These are phyloP conservation scores for Diglossa brunneiventris DNA, from an alignment of 2,113 vertebrate genomes.

Conservation along the genomic window DNA sequence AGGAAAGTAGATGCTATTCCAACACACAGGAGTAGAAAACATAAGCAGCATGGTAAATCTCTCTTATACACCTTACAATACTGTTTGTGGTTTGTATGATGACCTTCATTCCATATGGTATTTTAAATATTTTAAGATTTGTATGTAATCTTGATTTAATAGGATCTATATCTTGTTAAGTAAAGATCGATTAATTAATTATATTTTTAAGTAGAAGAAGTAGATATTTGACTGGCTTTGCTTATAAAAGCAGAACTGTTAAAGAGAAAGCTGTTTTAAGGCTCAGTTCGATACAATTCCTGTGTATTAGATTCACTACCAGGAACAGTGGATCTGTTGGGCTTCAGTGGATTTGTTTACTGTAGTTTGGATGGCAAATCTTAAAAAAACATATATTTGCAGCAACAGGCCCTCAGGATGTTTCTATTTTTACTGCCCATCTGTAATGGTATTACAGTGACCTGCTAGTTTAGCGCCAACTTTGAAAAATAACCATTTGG, in stretches of 20 bases:
- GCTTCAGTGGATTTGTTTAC: neutral
- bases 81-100: neutral
- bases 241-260: neutral
- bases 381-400: neutral
- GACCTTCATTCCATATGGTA: neutral
- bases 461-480: neutral
- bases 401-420: neutral
- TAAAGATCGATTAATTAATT: neutral
- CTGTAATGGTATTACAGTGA: neutral
- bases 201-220: neutral
- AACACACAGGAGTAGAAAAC: neutral
- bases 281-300: neutral
- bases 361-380: neutral
- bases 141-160: neutral
- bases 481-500: neutral
- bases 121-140: neutral
- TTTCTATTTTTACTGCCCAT: neutral
- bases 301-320: neutral
- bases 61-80: neutral
- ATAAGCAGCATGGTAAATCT: neutral
- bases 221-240: neutral
- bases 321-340: neutral
- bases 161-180: neutral
- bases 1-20: neutral
- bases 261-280: neutral